phyloP scores from a whole-genome alignment of 2,797 vertebrate species.

The Gymnopithys bicolor region DNA sequence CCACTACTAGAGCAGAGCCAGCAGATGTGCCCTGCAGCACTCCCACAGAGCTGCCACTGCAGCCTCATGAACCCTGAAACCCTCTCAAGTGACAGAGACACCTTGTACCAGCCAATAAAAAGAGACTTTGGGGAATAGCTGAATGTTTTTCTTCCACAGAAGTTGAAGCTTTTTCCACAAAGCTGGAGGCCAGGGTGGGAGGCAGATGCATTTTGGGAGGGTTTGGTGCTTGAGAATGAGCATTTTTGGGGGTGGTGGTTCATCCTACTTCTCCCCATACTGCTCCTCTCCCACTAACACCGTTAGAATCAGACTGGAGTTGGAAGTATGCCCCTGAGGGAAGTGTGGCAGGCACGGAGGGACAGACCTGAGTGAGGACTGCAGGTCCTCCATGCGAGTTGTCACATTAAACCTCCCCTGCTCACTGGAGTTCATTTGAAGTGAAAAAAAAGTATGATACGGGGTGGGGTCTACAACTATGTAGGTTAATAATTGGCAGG shows the following conservation, averaged over 20 bases:
- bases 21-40: not conserved
- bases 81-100: fast-evolving
- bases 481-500: not conserved
- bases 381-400: fast-evolving
- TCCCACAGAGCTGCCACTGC: not conserved
- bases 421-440: fast-evolving
- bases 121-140: fast-evolving
- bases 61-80: fast-evolving
- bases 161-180: fast-evolving
- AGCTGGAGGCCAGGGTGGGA: fast-evolving
- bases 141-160: fast-evolving
- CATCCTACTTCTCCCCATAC: not conserved
- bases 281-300: too few species aligned
- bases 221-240: fast-evolving
- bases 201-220: fast-evolving
- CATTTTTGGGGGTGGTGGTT: fast-evolving
- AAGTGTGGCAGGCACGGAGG: fast-evolving
- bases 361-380: not conserved
- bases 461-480: fast-evolving
- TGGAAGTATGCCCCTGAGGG: too few species aligned
- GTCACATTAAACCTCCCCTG: not conserved
- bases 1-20: not conserved
- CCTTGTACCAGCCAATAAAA: fast-evolving
- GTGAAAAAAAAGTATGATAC: not conserved
- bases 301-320: not conserved